Base-by-base conservation (phyloP, 1,140 invertebrate genomes). In the Calycopis cecrops region DNA sequence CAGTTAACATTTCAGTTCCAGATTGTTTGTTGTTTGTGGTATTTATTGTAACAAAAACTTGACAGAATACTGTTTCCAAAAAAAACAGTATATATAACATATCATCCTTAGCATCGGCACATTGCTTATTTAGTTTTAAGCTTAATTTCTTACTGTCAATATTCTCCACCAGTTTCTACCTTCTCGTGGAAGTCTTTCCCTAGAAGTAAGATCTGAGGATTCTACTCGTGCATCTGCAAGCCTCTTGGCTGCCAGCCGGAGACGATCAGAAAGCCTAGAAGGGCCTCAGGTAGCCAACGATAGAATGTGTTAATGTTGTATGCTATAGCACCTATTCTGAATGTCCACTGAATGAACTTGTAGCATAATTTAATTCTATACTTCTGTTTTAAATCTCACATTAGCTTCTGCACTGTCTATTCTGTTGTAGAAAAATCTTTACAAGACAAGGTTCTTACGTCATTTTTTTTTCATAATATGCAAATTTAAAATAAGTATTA, bases 251-350 rank as follows among this genome's bases (percentile, higher is more conserved):
- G 69, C 81, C 34, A 84, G 85, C 64, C 75, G 88, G 62, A 80
- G 90, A 48, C 89, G 90, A 60, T 91, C 90, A 51, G 91, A 91
- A 61, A 91, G 88, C 67, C 80, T 92, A 11, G 91, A 92, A 74
- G 86, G 85, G 52, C 89, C 90, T 9, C 87, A 90, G 71, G 86
- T 88, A 84, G 77, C 35, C 58, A 6, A 28, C 17, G 35, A 55
- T 61, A 54, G 51, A 28, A 61, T 57, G 66, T 59, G 34, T 50
- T 16, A 34, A 42, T 53, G 52, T 53, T 53, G 52, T 53, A 53
- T 53, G 52, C 52, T 53, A 53, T 16, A 14, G 21, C 38, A 44
- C 33, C 34, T 34, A 21, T 34, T 42, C 6, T 1, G 10, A 42
- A 53, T 38, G 10, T 37, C 35, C n/a, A 4, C 9, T 8, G 18